Base-by-base conservation (phyloP, 1,140 invertebrate genomes). In the Heliconius congener region DNA sequence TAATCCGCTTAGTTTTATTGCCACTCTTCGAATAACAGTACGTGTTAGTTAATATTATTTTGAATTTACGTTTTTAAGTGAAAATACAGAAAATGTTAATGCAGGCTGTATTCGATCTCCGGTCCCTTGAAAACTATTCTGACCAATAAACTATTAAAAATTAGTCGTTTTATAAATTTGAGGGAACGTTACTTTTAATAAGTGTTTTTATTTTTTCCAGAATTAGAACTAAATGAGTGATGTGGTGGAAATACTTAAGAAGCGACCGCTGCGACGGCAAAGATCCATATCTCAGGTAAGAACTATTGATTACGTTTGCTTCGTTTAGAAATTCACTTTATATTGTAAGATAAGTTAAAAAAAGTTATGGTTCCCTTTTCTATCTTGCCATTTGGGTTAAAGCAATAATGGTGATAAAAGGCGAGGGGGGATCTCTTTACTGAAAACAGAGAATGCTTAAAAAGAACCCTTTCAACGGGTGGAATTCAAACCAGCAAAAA, bases 221-320 rank as follows among this genome's bases (percentile, higher is more conserved):
- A 66, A 23, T 27, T 16, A 23, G 3, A 77, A 84, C 77, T 92
- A 91, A 90, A 93, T 93, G 92, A 91, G 87, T 87, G 86, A 92
- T 89, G 88, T 84, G 18, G 74, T 78, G 11, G 52, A 76, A 37
- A 79, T 78, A 74, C 75, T 73, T 8, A 83, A 79, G 76, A 83
- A 81, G 76, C 60, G 82, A 30, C 74, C 77, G 75, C 8, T 77
- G 52, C 81, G 83, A 73, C 52, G 88, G 81, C 71, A 87, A 85
- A 77, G 91, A 16, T 93, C 92, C 23, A 93, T 93, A n/a, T 90
- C 86, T 78, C 85, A 86, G 85, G 86, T 88, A 76, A 71, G 3
- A 9, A 57, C 19, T 57, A 55, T 23, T 23, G 9, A 9, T 9
- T 57, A 46, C 18, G 13, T 55, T 55, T 18, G 16, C 52, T 19